Percentiles rank a stretch among this genome's conserved stretches.
These are phyloP conservation scores for Campylomormyrus tamandua DNA, from an alignment of 2,113 vertebrate genomes.

Conservation along the genomic window DNA sequence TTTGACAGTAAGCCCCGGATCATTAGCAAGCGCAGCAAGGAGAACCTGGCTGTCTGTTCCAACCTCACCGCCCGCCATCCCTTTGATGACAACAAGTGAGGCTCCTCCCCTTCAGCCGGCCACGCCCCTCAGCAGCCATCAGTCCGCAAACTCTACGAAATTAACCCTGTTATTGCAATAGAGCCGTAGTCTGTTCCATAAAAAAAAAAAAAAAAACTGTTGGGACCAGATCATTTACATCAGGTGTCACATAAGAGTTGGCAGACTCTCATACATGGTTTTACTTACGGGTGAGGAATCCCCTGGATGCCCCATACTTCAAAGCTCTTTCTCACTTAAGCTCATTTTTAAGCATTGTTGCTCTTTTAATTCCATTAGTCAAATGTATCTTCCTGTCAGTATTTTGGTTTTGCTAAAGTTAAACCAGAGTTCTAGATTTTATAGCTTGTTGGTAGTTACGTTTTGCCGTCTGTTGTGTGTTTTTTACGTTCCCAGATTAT, in stretches of 20 bases:
- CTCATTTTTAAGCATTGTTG: background rate
- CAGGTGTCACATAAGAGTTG: background rate
- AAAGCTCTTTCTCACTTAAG: background rate
- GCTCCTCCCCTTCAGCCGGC: slow-evolving; percentile 3
- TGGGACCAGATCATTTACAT: background rate
- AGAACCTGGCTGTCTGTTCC: slow-evolving; percentile 85
- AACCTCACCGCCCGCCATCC: slow-evolving; percentile 91
- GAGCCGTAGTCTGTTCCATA: background rate
- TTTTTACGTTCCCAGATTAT: background rate
- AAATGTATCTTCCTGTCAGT: background rate
- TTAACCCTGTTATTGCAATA: background rate
- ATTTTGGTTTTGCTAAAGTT: background rate
- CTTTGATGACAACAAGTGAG: slow-evolving; percentile 96
- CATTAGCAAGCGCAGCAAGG: slow-evolving; percentile 96
- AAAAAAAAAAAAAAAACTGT: background rate
- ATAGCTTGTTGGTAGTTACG: background rate
- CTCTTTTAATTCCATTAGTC: background rate
- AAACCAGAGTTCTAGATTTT: background rate
- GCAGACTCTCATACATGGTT: background rate
- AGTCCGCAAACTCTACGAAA: background rate
- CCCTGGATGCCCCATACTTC: background rate
- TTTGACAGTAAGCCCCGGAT: slow-evolving; percentile 98
- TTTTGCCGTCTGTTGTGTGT: background rate
- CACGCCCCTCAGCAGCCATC: background rate
- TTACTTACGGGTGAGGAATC: background rate